Evolutionary conservation across 2,113 vertebrate genomes (phyloP), one percentile per base, ranked within the genome.

Genomic region (Sclerurus mexicanus): DNA sequence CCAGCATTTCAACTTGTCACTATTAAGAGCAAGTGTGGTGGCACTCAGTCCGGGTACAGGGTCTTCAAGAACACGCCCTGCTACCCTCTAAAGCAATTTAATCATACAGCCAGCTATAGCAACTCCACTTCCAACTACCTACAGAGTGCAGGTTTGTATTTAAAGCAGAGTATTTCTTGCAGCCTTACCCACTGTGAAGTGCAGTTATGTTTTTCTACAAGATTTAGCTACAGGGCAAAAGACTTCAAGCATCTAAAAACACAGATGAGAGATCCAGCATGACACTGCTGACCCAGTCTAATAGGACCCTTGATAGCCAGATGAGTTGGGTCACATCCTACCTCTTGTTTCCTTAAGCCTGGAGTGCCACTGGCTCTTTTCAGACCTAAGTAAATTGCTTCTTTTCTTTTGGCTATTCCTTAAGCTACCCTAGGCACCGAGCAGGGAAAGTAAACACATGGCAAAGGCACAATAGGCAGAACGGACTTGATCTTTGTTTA

Each of bases 401-500:
- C 76, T 96, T 93, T 92, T 92, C 95, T 90, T 92, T 80, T 85
- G 94, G 79, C 82, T 95, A 76, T 89, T 97, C 93, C 94, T 92
- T 94, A 89, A 96, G 92, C 94, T 96, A 93, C 84, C 93, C 72
- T 92, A 81, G 47, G 93, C 93, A 95, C 89, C 59, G 67, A 89
- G 85, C 42, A 91, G 91, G 66, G 68, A 85, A 89, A 84, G 92
- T 89, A 96, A 94, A 96, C 96, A 96, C 75, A 85, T 94, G 96
- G 94, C 95, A 94, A 95, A 92, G 85, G 85, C 96, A 90, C 97
- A 98, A 97, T 66, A 97, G 97, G 97, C 90, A 96, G 93, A 96
- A 94, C 1, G 95, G 95, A 84, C 97, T 76, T 96, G 97, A 94
- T 96, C 94, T 97, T 96, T 97, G 96, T 97, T 97, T 98, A 98